A percentile compares a stretch with the other conserved stretches of the same genome.
Evolutionary conservation across 2,888 invertebrate species (phyloP).

Genomic region (Cataglyphis albicans): DNA sequence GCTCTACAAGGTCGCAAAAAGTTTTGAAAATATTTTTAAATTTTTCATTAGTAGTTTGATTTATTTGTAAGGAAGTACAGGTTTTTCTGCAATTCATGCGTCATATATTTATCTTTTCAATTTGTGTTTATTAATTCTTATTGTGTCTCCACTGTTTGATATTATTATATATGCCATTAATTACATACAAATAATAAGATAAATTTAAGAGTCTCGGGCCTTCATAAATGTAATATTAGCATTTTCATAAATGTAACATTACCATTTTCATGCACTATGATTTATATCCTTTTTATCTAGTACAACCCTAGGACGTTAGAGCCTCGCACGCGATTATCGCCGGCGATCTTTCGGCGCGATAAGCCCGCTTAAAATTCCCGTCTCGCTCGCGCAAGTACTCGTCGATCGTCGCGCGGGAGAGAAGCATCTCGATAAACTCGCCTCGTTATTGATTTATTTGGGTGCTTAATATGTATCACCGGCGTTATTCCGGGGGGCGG

Average conservation of each 20-base stretch:
- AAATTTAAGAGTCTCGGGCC: neutral
- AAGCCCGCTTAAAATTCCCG: conserved; percentile 40
- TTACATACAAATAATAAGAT: neutral
- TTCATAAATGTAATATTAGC: neutral
- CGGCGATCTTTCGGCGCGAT: conserved; percentile 33
- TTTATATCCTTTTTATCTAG: neutral
- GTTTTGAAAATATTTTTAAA: neutral
- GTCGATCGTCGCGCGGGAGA: conserved; percentile 20
- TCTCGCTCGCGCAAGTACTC: conserved; percentile 35
- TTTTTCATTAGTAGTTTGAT: neutral
- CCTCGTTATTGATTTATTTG: conserved; percentile 54
- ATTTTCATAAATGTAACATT: neutral
- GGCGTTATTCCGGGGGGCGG: conserved; percentile 42
- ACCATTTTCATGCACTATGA: neutral
- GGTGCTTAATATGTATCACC: conserved; percentile 55
- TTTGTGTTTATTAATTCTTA: neutral
- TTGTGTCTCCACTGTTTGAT: neutral
- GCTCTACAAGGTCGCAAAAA: neutral
- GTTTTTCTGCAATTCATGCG: neutral
- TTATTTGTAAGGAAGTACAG: neutral
- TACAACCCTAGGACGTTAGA: neutral
- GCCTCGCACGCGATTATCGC: conserved; percentile 22
- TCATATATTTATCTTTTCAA: neutral
- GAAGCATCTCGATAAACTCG: conserved; percentile 47
- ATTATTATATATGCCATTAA: neutral